These are phyloP conservation scores for Celastrina argiolus DNA, from an alignment of 2,888 invertebrate species.

Conservation along the genomic window DNA sequence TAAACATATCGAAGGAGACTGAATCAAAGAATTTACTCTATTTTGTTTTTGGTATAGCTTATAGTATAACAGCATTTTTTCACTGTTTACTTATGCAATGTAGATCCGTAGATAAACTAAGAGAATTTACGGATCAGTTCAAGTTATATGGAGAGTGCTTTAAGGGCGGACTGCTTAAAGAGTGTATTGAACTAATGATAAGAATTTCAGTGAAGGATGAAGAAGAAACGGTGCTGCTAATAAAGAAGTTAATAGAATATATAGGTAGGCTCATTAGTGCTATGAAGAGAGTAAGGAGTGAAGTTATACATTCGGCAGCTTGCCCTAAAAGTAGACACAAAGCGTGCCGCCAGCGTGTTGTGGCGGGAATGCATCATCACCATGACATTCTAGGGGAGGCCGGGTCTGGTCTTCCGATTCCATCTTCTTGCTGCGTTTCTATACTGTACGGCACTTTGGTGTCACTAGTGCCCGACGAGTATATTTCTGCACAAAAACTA, in stretches of 20 bases:
- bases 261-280: slow-evolving; percentile 75
- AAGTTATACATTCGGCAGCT: slow-evolving; percentile 74
- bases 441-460: slow-evolving; percentile 75
- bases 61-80: slow-evolving; percentile 78
- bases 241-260: slow-evolving; percentile 75
- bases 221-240: slow-evolving; percentile 57
- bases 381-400: slow-evolving; percentile 76
- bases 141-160: slow-evolving; percentile 78
- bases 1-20: slow-evolving; percentile 43
- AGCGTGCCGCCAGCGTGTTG: slow-evolving; percentile 62
- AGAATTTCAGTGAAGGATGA: slow-evolving; percentile 62
- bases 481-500: slow-evolving; percentile 51
- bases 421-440: slow-evolving; percentile 76
- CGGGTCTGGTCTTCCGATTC: slow-evolving; percentile 52
- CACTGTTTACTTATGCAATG: slow-evolving; percentile 78
- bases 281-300: slow-evolving; percentile 77
- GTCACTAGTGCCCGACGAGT: slow-evolving; percentile 65
- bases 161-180: slow-evolving; percentile 75
- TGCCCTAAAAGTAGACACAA: slow-evolving; percentile 75
- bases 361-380: slow-evolving; percentile 76
- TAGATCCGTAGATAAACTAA: slow-evolving; percentile 67
- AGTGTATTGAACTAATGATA: slow-evolving; percentile 75
- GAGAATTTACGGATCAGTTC: slow-evolving; percentile 79
- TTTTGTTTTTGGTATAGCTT: slow-evolving; percentile 79
- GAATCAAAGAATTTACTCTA: slow-evolving; percentile 75